phyloP scores from a whole-genome alignment of 2,113 vertebrate genomes.

The Nipponia nippon region DNA sequence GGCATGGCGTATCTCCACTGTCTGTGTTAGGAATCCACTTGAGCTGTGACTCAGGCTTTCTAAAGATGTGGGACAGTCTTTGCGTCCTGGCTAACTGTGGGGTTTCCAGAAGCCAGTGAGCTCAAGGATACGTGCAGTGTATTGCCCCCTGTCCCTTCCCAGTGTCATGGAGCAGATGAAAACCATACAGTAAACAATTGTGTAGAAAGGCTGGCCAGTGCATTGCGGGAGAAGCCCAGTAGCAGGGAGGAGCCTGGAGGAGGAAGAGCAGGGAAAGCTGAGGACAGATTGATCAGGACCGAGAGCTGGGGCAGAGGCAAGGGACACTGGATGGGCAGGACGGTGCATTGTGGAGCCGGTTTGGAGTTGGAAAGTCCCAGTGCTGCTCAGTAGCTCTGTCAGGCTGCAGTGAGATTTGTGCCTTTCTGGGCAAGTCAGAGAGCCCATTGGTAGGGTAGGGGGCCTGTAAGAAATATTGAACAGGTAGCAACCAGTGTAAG shows the following conservation, averaged over 20 bases:
- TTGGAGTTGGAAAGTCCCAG: background rate
- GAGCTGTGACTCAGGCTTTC: background rate
- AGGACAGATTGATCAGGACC: background rate
- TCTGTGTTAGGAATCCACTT: background rate
- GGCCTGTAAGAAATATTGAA: background rate
- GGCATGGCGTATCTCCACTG: rapidly evolving
- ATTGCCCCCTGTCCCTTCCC: background rate
- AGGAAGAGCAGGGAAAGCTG: background rate
- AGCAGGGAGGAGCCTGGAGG: no score
- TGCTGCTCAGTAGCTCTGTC: background rate
- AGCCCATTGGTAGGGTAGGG: background rate
- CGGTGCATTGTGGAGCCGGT: background rate
- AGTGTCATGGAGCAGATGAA: background rate
- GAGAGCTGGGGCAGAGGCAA: rapidly evolving
- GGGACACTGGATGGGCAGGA: background rate
- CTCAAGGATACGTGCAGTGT: background rate
- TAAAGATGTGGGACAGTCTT: background rate
- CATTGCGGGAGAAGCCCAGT: background rate
- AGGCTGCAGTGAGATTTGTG: background rate
- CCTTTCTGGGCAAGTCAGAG: background rate
- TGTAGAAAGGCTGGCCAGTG: background rate
- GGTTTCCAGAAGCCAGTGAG: background rate
- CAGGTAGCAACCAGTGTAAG: background rate
- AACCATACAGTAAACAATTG: background rate
- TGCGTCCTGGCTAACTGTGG: background rate